Evolutionary conservation across 2,113 vertebrate genomes (phyloP).

Genomic region (Psephotus haematonotus): DNA sequence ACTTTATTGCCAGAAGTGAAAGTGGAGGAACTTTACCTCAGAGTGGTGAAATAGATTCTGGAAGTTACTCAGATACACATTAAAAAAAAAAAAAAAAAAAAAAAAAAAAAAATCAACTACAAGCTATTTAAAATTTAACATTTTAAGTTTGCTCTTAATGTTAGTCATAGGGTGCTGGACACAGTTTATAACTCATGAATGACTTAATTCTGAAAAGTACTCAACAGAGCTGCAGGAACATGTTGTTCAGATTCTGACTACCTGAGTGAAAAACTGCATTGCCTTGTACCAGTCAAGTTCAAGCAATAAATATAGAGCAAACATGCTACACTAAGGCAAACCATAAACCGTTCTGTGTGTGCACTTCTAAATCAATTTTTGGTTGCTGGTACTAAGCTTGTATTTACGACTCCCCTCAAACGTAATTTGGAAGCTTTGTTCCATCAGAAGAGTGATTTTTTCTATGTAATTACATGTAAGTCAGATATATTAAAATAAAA

Average conservation of each 20-base stretch:
- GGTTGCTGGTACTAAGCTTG: background rate
- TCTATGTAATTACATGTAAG: background rate
- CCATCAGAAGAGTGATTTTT: background rate
- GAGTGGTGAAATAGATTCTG: background rate
- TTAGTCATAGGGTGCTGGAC: background rate
- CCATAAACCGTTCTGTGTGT: background rate
- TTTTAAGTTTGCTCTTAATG: background rate
- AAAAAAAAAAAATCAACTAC: background rate
- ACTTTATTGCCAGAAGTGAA: background rate
- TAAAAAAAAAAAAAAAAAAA: background rate
- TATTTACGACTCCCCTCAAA: background rate
- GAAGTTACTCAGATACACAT: background rate
- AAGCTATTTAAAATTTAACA: background rate
- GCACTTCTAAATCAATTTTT: background rate
- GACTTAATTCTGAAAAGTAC: background rate
- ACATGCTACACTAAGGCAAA: background rate
- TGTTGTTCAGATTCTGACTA: background rate
- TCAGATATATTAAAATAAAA: background rate
- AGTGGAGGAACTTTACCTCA: background rate
- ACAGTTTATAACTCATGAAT: background rate
- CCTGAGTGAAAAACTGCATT: background rate
- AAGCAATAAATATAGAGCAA: background rate
- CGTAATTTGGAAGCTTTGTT: background rate
- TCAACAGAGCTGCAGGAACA: background rate
- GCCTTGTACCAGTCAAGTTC: background rate